Base-by-base conservation (phyloP, 2,888 invertebrate species). In the Horisme vitalbata region DNA sequence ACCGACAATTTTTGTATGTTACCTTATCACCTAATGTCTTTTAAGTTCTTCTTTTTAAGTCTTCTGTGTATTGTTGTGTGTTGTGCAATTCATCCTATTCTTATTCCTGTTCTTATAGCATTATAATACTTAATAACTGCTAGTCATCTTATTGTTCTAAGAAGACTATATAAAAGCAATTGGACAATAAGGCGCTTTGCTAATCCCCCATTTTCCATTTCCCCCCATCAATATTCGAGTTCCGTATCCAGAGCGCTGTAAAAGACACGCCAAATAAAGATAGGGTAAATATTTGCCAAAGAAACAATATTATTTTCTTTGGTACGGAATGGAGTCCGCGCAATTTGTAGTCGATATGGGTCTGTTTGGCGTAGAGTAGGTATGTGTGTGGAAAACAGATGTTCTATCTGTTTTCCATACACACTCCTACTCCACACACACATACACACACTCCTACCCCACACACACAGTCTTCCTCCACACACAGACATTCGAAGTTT, bases 231-330 rank as follows among this genome's bases (percentile, higher is more conserved):
- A 65, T 68, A 71, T 69, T 65, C 63, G 45, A 35, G 37, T 41
- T 50, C 41, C 69, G 68, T 68, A 59, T 57, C 55, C 52, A 41
- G 52, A 48, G 47, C 51, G 52, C 59, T 65, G 57, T 52, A 73
- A 83, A 74, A 76, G 79, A 79, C 78, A 75, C 71, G 70, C 75
- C 67, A 65, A 74, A 75, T 79, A 75, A 74, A 69, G 74, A 68
- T 72, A 72, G 72, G 75, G 79, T 80, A 85, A 86, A 85, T 84
- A 85, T 87, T 88, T 86, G 86, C 79, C 62, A 75, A 83, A 81
- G 84, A 85, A 87, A 87, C 85, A 87, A 85, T 87, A 87, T 88
- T 88, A 87, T 88, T 86, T 87, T 85, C 79, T 81, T 77, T 69
- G 77, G 68, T 68, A 62, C 60, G 63, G 64, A 59, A 59, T 65